Evolutionary conservation across 2,113 vertebrate genomes (phyloP), one percentile per base, ranked within the genome.

Genomic region (Bambusicola thoracicus): DNA sequence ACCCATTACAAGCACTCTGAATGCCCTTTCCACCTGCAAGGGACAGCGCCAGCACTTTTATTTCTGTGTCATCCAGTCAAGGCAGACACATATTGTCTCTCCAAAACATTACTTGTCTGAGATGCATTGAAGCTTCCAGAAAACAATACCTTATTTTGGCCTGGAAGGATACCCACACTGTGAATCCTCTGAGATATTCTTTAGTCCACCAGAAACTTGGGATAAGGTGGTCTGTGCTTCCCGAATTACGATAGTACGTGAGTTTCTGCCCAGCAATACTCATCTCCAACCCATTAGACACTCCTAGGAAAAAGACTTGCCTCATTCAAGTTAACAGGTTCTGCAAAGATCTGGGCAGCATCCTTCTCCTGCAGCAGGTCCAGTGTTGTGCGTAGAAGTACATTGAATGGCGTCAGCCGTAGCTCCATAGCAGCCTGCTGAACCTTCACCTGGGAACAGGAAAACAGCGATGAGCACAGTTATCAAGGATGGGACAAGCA

Each of bases 361-460:
- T 99, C 99, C 93, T 99, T 99, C 96, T 99, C 99, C 97, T 99
- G 99, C 66, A 99, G 98, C 94, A 99, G 98, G 93, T 99, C 98
- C 94, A 99, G 94, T 1, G 99, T 99, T 27, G 98, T 98, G 81
- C 99, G 98, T 20, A 99, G 98, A 68, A 99, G 97, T 25, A 99
- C 97, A 4, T 98, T 98, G 93, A 99, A 98, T 1, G 99, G 99
- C 75, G 98, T 99, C 85, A 99, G 97, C 95, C 99, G 98, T 73
- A 99, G 96, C 97, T 99, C 99, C 98, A 99, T 97, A 56, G 98
- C 98, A n/a, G 99, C 98, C 95, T 99, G 99, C 74, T 99, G 98
- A 78, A 99, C 94, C 94, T 98, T 99, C 61, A 99, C 98, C 99
- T 99, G 92, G 51, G 49, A 80, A 85, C 1, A 40, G 81, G 53